These are phyloP conservation scores for Dynastes tityus DNA, from an alignment of 2,888 invertebrate genomes.

Conservation along the genomic window DNA sequence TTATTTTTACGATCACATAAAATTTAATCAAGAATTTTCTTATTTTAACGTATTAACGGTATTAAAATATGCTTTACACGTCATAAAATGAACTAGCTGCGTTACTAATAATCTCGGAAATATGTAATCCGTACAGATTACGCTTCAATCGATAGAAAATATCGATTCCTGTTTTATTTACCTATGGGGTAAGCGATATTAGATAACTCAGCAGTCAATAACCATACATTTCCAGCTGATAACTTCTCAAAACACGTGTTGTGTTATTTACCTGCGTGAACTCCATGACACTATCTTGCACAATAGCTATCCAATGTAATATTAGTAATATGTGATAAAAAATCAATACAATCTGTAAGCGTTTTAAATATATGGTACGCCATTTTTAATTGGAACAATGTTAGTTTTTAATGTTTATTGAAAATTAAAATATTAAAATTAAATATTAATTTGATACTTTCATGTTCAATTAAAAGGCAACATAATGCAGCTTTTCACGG, in stretches of 20 bases:
- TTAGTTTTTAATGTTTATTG: too few relatives aligned
- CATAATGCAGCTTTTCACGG: too few relatives aligned
- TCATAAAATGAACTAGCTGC: not conserved
- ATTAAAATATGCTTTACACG: not conserved
- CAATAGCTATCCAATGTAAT: not conserved
- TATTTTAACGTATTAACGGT: not conserved
- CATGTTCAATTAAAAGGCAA: too few relatives aligned
- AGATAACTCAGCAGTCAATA: not conserved
- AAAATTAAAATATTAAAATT: not conserved
- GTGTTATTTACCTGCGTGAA: not conserved
- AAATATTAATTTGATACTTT: not conserved
- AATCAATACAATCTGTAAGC: not conserved
- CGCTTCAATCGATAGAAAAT: not conserved
- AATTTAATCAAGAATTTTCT: not conserved
- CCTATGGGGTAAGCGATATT: not conserved
- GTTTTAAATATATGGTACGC: not conserved
- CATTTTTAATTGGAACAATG: too few relatives aligned
- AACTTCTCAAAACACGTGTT: slow-evolving; percentile 3
- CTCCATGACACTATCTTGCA: not conserved
- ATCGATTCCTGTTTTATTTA: not conserved
- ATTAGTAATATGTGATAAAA: not conserved
- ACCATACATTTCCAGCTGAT: not conserved
- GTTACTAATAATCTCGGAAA: not conserved
- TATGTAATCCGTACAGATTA: not conserved
- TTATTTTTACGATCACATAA: not conserved